Conservation (phyloP, 2,888 invertebrate species). For the Cosmopolites sordidus region DNA sequence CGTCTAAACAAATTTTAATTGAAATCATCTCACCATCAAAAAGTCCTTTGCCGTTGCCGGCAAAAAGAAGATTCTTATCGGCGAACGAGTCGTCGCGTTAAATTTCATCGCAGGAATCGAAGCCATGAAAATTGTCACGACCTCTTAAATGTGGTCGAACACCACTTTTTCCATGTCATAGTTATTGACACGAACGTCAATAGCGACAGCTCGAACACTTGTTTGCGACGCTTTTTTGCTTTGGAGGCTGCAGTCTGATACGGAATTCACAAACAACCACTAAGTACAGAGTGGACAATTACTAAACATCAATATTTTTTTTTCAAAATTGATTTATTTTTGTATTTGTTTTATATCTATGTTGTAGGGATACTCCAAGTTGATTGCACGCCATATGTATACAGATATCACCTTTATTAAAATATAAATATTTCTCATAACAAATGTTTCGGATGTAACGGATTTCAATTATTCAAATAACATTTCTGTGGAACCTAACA, state of each 20-base stretch:
- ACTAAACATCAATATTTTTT: too few species aligned
- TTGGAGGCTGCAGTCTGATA: conserved; percentile 24
- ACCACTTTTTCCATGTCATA: conserved; percentile 31
- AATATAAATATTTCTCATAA: too few species aligned
- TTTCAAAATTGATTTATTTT: too few species aligned
- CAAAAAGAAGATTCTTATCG: conserved; percentile 15
- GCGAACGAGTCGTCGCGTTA: conserved; percentile 11
- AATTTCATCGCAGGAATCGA: conserved; percentile 15
- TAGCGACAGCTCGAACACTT: conserved; percentile 29
- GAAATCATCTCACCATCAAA: too few species aligned
- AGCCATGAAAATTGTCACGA: conserved; percentile 20
- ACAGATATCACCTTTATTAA: too few species aligned
- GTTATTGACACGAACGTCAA: conserved; percentile 34
- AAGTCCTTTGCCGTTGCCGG: not conserved
- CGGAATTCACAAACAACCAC: conserved; percentile 30
- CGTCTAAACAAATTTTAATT: too few species aligned
- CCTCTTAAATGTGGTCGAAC: conserved; percentile 21
- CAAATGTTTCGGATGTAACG: too few species aligned
- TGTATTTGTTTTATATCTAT: too few species aligned
- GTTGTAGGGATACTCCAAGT: too few species aligned
- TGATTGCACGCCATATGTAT: too few species aligned
- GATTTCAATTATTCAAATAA: too few species aligned
- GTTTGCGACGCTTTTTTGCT: conserved; percentile 28
- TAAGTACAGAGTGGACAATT: conserved; percentile 1
- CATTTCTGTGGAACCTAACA: too few species aligned